Conservation (phyloP, 2,797 vertebrate genomes). For the Myotis daubentonii region DNA sequence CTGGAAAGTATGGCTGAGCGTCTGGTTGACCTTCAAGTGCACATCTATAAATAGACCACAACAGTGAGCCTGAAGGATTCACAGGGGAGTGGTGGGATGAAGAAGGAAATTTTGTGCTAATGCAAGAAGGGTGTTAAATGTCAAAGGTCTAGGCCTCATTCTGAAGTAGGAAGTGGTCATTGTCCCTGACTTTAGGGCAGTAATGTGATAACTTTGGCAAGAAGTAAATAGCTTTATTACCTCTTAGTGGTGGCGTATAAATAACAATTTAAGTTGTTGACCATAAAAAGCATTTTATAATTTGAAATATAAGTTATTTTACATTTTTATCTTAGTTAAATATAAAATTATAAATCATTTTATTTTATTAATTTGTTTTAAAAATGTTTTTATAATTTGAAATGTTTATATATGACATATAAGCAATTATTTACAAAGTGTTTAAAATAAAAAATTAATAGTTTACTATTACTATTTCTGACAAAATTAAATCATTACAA, state of each 20-base stretch:
- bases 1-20: neutral
- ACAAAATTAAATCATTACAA: slow-evolving; percentile 19
- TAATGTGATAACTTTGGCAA: neutral
- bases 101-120: neutral
- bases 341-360: neutral
- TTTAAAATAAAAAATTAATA: neutral
- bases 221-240: neutral
- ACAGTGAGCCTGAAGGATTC: neutral
- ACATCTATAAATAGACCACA: neutral
- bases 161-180: neutral
- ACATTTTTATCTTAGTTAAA: neutral
- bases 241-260: neutral
- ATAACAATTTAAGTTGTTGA: neutral
- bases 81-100: neutral
- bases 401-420: neutral
- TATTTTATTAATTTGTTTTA: neutral
- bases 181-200: neutral
- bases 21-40: neutral
- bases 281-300: neutral
- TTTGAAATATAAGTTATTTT: neutral
- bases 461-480: slow-evolving; percentile 3
- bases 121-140: neutral
- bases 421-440: neutral
- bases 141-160: neutral
- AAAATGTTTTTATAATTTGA: neutral